Conservation (phyloP, 2,797 vertebrate genomes). For the Rhabdophis nuchalis region DNA sequence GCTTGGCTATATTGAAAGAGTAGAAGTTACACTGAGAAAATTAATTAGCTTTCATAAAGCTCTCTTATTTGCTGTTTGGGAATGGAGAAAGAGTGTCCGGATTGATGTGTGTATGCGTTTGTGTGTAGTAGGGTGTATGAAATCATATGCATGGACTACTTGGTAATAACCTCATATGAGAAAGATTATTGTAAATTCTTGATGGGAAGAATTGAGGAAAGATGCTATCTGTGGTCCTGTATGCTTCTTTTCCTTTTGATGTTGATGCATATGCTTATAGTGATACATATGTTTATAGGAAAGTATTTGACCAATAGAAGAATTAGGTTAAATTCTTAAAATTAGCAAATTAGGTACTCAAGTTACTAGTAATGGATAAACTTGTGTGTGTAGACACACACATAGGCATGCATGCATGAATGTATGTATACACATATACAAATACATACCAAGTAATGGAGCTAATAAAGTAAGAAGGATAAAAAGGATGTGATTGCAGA, state of each 20-base stretch:
- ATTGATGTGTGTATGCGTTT: background rate
- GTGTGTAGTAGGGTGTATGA: too few species aligned
- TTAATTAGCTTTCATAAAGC: background rate
- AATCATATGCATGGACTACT: background rate
- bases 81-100: background rate
- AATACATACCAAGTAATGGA: background rate
- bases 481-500: background rate
- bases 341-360: background rate
- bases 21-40: background rate
- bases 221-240: background rate
- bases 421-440: too few species aligned
- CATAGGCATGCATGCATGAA: background rate
- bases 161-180: background rate
- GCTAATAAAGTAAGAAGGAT: background rate
- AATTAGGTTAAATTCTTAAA: background rate
- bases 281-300: background rate
- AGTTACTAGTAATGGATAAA: background rate
- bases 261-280: background rate
- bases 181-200: background rate
- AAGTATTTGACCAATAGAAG: background rate
- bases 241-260: background rate
- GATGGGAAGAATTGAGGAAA: background rate
- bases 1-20: background rate
- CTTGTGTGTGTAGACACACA: too few species aligned
- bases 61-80: background rate